These are phyloP conservation scores for Corydoras sp. DNA, from an alignment of 2,113 vertebrate genomes.

Conservation along the genomic window DNA sequence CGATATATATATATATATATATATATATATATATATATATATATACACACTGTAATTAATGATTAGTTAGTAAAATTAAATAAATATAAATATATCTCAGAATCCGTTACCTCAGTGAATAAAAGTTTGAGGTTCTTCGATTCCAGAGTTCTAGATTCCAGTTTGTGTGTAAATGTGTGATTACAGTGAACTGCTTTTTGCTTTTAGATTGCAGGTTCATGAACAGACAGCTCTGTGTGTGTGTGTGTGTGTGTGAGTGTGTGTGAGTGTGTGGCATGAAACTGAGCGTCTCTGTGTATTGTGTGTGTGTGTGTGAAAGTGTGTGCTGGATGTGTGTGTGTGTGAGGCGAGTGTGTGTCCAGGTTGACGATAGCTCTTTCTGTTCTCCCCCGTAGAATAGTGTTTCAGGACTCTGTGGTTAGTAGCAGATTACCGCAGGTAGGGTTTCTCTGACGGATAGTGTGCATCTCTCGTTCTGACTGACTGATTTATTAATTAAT, in stretches of 20 bases:
- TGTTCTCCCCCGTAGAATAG: constrained; percentile 78
- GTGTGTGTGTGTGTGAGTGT: constrained; percentile 50
- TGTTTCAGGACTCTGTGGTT: constrained; percentile 72
- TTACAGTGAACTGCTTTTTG: too few relatives aligned
- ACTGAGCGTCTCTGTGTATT: constrained; percentile 51
- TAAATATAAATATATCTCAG: too few relatives aligned
- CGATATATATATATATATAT: too few relatives aligned
- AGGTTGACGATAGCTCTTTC: constrained; percentile 75
- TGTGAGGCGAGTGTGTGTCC: constrained; percentile 50
- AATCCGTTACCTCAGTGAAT: too few relatives aligned
- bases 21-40: too few relatives aligned
- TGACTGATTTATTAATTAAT: constrained; percentile 63
- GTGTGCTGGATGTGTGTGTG: constrained; percentile 44
- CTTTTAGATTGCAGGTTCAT: background rate
- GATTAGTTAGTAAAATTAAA: too few relatives aligned
- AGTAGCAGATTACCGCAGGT: constrained; percentile 76
- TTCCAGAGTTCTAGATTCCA: too few relatives aligned
- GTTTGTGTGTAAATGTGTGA: too few relatives aligned
- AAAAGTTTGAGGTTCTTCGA: too few relatives aligned
- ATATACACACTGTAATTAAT: too few relatives aligned
- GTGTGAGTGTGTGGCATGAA: constrained; percentile 43
- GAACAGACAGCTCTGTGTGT: constrained; percentile 33
- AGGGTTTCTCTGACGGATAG: constrained; percentile 70
- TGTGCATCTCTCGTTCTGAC: constrained; percentile 65
- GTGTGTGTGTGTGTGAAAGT: constrained; percentile 56